Conservation (phyloP, 2,888 invertebrate species). For the Cremastinae sp. region DNA sequence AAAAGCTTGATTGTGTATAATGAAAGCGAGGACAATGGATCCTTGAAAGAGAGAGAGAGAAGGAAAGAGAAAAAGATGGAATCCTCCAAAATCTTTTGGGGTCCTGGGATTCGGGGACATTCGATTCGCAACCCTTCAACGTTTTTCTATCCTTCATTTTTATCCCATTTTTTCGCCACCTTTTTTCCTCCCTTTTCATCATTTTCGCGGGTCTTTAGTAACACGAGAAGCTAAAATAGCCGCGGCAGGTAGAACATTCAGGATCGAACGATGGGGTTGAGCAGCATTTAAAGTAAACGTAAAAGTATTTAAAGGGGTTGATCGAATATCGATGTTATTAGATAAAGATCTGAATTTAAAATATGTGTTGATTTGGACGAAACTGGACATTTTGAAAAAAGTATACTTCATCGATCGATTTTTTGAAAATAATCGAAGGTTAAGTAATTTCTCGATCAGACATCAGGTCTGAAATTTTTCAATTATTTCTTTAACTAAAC, state of each 20-base stretch:
- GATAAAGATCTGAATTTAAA: no score
- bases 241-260: conserved; percentile 54
- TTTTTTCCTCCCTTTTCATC: conserved; percentile 46
- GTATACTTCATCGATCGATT: no score
- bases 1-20: neutral
- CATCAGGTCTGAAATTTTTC: neutral
- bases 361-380: no score
- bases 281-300: neutral
- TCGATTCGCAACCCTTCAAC: conserved; percentile 69
- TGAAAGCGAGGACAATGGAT: conserved; percentile 45
- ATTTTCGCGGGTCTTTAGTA: conserved; percentile 79
- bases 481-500: no score
- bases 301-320: conserved; percentile 13
- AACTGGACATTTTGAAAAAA: no score
- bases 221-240: conserved; percentile 66
- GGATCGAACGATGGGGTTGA: conserved; percentile 26
- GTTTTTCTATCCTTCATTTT: conserved; percentile 68
- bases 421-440: no score
- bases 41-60: conserved; percentile 43
- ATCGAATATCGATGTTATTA: no score
- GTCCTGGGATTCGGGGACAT: conserved; percentile 47
- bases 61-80: conserved; percentile 24
- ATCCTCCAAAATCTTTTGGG: conserved; percentile 30
- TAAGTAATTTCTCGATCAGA: no score
- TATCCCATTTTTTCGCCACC: conserved; percentile 3